Percentiles rank a stretch among this genome's conserved stretches.
phyloP scores from a whole-genome alignment of 2,888 invertebrate genomes.

The Branchellion lobata region DNA sequence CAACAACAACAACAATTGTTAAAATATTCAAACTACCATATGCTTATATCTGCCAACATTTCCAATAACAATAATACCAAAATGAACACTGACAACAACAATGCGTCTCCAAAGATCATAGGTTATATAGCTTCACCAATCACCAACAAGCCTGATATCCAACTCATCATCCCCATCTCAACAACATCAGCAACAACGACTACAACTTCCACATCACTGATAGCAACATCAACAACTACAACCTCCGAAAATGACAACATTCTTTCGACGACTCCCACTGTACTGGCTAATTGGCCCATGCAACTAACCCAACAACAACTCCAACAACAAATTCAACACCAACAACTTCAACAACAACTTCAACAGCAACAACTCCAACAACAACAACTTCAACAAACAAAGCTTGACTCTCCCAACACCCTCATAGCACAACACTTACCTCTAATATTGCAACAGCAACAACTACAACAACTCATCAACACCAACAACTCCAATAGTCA shows the following conservation, averaged over 20 bases:
- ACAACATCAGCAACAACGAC: too few species aligned
- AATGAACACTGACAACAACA: constrained; percentile 24
- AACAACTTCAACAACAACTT: too few species aligned
- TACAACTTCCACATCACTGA: too few species aligned
- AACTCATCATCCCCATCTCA: background rate
- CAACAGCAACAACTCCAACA: too few species aligned
- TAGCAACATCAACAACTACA: too few species aligned
- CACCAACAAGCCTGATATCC: background rate
- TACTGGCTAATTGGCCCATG: too few species aligned
- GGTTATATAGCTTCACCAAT: constrained; percentile 33
- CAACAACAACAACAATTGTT: background rate
- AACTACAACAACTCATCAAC: constrained; percentile 12
- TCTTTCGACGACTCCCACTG: constrained; percentile 27
- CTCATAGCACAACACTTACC: background rate
- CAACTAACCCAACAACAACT: too few species aligned
- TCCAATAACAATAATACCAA: background rate
- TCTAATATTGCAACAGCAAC: background rate
- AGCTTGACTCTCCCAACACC: background rate
- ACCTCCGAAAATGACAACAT: background rate
- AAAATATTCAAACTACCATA: background rate
- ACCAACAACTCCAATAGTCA: background rate
- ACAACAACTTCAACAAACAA: constrained; percentile 32
- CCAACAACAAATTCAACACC: too few species aligned
- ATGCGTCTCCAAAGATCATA: constrained; percentile 44
- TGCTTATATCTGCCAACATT: background rate